These are phyloP conservation scores for Pygoscelis adeliae DNA, from an alignment of 2,113 vertebrate species.

Conservation along the genomic window DNA sequence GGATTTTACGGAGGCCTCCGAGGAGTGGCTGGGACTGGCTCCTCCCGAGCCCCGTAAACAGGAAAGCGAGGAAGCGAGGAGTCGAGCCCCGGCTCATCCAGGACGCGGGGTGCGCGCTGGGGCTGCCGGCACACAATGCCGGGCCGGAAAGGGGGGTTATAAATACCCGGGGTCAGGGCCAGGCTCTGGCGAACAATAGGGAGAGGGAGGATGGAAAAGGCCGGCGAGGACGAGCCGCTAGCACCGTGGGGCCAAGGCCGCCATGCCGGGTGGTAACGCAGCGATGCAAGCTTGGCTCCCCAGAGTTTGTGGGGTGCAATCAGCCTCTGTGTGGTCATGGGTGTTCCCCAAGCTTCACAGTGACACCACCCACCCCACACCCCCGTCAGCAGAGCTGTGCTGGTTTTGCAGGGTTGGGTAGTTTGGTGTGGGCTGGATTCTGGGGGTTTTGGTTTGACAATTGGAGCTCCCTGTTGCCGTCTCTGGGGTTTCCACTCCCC, in stretches of 20 bases:
- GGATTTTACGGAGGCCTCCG: neutral
- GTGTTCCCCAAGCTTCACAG: accelerated
- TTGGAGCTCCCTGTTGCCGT: accelerated
- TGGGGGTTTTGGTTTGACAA: neutral
- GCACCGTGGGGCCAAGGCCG: neutral
- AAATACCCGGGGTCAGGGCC: conserved; percentile 81
- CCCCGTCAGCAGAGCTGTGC: no score
- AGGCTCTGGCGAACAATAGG: conserved; percentile 64
- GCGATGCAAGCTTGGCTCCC: accelerated
- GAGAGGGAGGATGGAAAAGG: conserved; percentile 48
- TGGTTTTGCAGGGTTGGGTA: neutral
- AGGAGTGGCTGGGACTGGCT: neutral
- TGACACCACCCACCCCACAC: neutral
- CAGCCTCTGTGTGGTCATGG: accelerated
- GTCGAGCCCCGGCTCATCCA: conserved; percentile 52
- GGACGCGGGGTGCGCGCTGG: conserved; percentile 50
- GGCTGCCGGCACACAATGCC: conserved; percentile 71
- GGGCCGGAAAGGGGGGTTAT: conserved; percentile 73
- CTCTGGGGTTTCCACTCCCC: neutral
- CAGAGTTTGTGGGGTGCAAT: accelerated
- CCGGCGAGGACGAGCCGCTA: neutral
- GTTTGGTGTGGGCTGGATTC: neutral
- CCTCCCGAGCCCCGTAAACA: conserved; percentile 72
- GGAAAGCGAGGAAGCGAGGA: conserved; percentile 76
- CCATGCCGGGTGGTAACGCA: accelerated